Base-by-base conservation (phyloP, 2,797 vertebrate species). In the Sebastes kiyomatsui region DNA sequence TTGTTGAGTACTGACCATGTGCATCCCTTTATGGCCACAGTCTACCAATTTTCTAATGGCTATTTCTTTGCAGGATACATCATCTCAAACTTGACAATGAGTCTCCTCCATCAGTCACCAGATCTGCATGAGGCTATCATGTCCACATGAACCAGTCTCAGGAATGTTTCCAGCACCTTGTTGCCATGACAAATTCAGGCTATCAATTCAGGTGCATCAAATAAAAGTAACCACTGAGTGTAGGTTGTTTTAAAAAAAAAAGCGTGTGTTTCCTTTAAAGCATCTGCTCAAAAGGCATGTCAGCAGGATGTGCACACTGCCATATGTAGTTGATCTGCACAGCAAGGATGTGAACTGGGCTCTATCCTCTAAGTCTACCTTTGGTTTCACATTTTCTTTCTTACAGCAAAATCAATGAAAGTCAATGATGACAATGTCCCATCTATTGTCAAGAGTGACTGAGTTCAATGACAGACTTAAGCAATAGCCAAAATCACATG, bases 351-450 rank as follows among this genome's bases (percentile, higher is more conserved):
- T 46, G 22, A 83, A 55, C 18, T 35, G 70, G 25, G 55, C 64
- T 79, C 10, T 30, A 33, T 61, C 20, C 61, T 27, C 5, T 0
- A 33, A 65, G 32, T 77, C 68, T 61, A 71, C 22, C 79, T 80
- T 80, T 87, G 67, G 73, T 86, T 88, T 81, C 67, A 89, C 79
- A 82, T 87, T 78, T 73, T 84, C 13, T 76, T 77, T 67, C 23
- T 73, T 59, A 75, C 60, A 87, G 67, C 64, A 71, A 66, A 77
- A 77, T 23, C 60, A 54, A 67, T 54, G 46, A 75, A 54, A 18
- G 30, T 18, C 49, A 25, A 22, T 14, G 46, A 27, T 4, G 35
- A 60, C 2, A 30, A 67, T 7, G 59, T 70, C 4, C 4, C 59
- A 64, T 64, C 20, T 35, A 49, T 14, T 61, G 38, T 56, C 0